phyloP scores from a whole-genome alignment of 2,888 invertebrate species.

The Epinotia brunnichana region DNA sequence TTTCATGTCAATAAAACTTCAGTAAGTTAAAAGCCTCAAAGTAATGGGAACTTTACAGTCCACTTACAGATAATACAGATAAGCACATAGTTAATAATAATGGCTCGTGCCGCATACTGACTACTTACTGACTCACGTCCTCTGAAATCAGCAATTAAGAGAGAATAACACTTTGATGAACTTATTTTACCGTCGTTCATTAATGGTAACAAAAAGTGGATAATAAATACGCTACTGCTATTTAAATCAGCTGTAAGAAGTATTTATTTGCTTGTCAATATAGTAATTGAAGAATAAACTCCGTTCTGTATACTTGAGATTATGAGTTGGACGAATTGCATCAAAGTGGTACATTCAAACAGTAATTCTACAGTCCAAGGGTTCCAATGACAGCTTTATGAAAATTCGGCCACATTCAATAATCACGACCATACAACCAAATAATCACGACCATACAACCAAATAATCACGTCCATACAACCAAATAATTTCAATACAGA shows the following conservation, averaged over 20 bases:
- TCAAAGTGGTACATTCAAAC: too few species aligned
- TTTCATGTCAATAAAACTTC: constrained; percentile 20
- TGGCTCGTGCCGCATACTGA: constrained; percentile 28
- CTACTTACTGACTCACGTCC: constrained; percentile 12
- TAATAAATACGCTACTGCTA: not conserved
- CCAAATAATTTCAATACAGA: too few species aligned
- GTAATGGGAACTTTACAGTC: constrained; percentile 15
- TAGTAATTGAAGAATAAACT: not conserved
- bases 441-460: too few species aligned
- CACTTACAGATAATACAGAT: constrained; percentile 21
- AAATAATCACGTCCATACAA: too few species aligned
- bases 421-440: too few species aligned
- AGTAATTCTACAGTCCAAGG: too few species aligned
- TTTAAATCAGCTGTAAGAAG: not conserved
- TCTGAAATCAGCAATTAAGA: not conserved
- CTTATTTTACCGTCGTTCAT: not conserved
- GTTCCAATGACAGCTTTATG: too few species aligned
- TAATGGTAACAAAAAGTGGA: not conserved
- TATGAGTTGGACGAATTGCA: too few species aligned
- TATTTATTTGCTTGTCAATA: not conserved
- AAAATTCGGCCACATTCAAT: too few species aligned
- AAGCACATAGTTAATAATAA: not conserved
- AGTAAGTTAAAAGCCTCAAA: constrained; percentile 13
- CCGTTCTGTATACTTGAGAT: too few species aligned
- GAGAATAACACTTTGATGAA: not conserved